A percentile compares a stretch with the other conserved stretches of the same genome.
Evolutionary conservation across 2,113 vertebrate species (phyloP).

Genomic region (Lycaon pictus): DNA sequence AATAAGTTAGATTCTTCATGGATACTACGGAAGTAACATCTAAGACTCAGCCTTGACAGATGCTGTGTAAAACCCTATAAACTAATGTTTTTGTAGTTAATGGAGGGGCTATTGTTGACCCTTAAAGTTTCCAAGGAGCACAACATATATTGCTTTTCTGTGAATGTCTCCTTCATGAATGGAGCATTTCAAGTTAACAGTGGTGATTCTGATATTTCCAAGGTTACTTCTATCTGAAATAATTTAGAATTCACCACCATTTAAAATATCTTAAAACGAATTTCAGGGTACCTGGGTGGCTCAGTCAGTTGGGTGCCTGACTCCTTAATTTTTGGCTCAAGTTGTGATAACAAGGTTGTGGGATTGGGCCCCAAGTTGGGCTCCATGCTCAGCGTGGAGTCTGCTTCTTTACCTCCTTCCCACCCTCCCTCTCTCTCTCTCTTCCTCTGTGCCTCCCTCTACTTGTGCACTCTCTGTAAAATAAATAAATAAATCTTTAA

Average conservation of each 20-base stretch:
- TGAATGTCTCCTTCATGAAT: neutral
- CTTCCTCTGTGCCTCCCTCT: neutral
- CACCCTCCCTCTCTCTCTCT: neutral
- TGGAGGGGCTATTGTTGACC: neutral
- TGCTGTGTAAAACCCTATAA: neutral
- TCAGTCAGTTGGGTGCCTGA: neutral
- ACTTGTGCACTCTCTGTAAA: neutral
- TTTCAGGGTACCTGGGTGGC: neutral
- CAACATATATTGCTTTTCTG: slow-evolving; percentile 57
- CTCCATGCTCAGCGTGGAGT: neutral
- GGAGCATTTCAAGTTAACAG: neutral
- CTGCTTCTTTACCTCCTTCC: neutral
- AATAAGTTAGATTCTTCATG: slow-evolving; percentile 61
- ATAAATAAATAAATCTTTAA: neutral
- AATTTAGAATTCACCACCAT: neutral
- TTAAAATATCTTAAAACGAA: neutral
- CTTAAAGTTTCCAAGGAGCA: slow-evolving; percentile 25
- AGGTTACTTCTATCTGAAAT: slow-evolving; percentile 42
- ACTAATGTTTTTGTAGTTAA: slow-evolving; percentile 43
- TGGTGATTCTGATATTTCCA: slow-evolving; percentile 41
- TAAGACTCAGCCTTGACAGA: slow-evolving; percentile 11
- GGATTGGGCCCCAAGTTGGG: neutral
- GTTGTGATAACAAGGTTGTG: neutral
- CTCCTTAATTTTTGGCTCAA: neutral
- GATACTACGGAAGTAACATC: slow-evolving; percentile 46